Evolutionary conservation across 2,113 vertebrate genomes (phyloP), one percentile per base, ranked within the genome.

Genomic region (Brienomyrus longianalis): DNA sequence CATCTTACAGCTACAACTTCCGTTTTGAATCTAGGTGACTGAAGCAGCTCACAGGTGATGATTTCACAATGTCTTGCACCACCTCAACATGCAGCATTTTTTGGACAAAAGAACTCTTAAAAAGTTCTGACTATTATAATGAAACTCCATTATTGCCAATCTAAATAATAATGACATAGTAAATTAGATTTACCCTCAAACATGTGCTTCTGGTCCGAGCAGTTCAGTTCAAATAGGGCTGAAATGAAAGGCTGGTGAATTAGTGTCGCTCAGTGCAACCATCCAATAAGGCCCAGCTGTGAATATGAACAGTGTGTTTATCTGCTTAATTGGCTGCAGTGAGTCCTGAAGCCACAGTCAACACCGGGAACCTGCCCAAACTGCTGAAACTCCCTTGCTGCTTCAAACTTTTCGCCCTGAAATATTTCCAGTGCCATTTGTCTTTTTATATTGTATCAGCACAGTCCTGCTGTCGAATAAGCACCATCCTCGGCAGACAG

Each of bases 81-180:
- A 17, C 70, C 15, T 77, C 35, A 39, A 19, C 70, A 77, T 77
- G 17, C 70, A 39, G 70, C 35, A 17, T 39, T 43, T 70, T 77
- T 39, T 77, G 74, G 35, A 80, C 74, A 80, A 80, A 80, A 21
- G 74, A 80, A 80, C 13, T 43, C 31, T 77, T 35, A 77, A 80
- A 80, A 43, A 43, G 27, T 35, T 80, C 17, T 77, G 70, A 77
- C 31, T 77, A 77, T 80, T 84, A 48, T n/a, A 84, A 21, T 47
- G 39, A 48, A 21, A 84, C 43, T 48, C 3, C 45, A 45, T 45
- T 47, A 21, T 84, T 84, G 83, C 45, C 45, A n/a, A 47, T n/a
- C 83, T 48, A 84, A 84, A 84, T 84, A 84, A 84, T 84, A 84
- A 84, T 52, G n/a, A 52, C 85, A 80, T 43, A 35, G 35, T 17